These are phyloP conservation scores for Drosophila tripunctata DNA, from an alignment of 2,888 invertebrate genomes.

Conservation along the genomic window DNA sequence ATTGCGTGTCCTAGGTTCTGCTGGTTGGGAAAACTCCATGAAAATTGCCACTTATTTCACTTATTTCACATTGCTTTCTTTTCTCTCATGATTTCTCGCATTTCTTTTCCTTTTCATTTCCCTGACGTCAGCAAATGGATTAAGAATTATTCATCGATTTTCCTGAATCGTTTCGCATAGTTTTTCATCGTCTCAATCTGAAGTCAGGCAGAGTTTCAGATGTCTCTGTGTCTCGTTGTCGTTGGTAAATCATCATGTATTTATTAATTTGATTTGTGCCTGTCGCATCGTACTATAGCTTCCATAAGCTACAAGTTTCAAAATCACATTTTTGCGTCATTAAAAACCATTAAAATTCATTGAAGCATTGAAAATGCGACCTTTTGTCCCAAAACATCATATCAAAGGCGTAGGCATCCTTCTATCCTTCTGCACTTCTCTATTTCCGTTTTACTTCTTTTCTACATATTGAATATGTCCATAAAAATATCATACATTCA, in stretches of 20 bases:
- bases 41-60: conserved; percentile 56
- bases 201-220: neutral
- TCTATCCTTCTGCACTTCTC: neutral
- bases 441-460: neutral
- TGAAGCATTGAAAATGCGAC: conserved; percentile 64
- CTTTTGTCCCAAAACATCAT: conserved; percentile 56
- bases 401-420: conserved; percentile 36
- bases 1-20: conserved; percentile 57
- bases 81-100: neutral
- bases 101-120: conserved; percentile 3
- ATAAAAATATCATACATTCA: conserved; percentile 52
- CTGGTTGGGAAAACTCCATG: conserved; percentile 36
- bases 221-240: neutral
- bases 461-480: conserved; percentile 43
- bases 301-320: conserved; percentile 11
- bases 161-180: conserved; percentile 4
- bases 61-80: conserved; percentile 9
- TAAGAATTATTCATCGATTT: conserved; percentile 70
- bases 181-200: neutral
- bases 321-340: conserved; percentile 38
- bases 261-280: conserved; percentile 69
- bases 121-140: conserved; percentile 63
- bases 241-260: conserved; percentile 54
- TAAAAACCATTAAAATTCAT: conserved; percentile 74
- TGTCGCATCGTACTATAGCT: conserved; percentile 11